A percentile compares a stretch with the other conserved stretches of the same genome.
These are phyloP conservation scores for Bombus terrestris DNA, from an alignment of 1,140 invertebrate species.

Conservation along the genomic window DNA sequence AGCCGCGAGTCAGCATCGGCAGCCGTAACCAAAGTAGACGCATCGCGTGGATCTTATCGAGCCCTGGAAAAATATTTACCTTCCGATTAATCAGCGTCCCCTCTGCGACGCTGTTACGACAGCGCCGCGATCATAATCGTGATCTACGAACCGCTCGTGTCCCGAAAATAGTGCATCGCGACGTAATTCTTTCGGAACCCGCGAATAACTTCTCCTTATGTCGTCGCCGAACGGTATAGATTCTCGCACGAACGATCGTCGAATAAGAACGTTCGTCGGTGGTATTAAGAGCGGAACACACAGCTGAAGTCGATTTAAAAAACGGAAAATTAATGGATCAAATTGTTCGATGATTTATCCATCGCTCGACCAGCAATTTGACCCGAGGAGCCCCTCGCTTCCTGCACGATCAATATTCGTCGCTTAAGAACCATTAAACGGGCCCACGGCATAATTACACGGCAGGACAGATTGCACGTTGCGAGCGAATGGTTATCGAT, in stretches of 20 bases:
- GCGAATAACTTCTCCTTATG: not conserved
- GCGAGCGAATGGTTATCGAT: conserved; percentile 47
- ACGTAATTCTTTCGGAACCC: not conserved
- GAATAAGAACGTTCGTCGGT: not conserved
- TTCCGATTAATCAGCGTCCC: conserved; percentile 38
- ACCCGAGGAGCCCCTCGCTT: conserved; percentile 20
- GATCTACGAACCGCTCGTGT: conserved; percentile 28
- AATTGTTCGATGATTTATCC: conserved; percentile 35
- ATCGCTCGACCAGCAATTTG: conserved; percentile 15
- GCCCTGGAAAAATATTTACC: conserved; percentile 40
- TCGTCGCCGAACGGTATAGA: not conserved
- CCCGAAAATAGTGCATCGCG: conserved; percentile 23
- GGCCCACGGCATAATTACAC: conserved; percentile 44
- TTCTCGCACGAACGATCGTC: no score
- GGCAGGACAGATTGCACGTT: conserved; percentile 56
- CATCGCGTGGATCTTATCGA: conserved; percentile 37
- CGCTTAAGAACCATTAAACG: conserved; percentile 52
- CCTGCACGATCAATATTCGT: conserved; percentile 44
- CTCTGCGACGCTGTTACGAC: conserved; percentile 4
- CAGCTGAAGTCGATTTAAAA: not conserved
- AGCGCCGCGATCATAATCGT: conserved; percentile 15
- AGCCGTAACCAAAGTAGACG: conserved; percentile 30
- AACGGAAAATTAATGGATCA: conserved; percentile 10
- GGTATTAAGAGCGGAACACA: not conserved
- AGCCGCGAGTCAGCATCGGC: conserved; percentile 49